A percentile compares a stretch with the other conserved stretches of the same genome.
phyloP scores from a whole-genome alignment of 1,140 invertebrate genomes.

The Penaeus japonicus region DNA sequence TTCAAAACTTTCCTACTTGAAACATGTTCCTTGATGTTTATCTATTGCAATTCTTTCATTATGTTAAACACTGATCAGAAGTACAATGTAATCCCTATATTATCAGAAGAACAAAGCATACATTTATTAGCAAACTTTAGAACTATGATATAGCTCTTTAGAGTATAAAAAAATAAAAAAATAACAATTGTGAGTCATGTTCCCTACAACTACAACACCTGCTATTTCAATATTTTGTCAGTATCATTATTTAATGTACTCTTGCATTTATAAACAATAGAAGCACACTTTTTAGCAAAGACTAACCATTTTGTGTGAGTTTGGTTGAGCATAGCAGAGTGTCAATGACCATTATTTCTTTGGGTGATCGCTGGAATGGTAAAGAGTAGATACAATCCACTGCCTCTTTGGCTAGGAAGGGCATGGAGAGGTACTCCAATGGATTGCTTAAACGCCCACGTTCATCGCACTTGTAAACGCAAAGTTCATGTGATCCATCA shows the following conservation, averaged over 20 bases:
- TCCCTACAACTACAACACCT: too few species aligned
- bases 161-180: too few species aligned
- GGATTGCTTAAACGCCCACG: slow-evolving; percentile 70
- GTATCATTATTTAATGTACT: background rate
- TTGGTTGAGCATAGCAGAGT: slow-evolving; percentile 93
- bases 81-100: too few species aligned
- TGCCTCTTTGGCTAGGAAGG: slow-evolving; percentile 63
- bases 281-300: background rate
- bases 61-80: too few species aligned
- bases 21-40: too few species aligned
- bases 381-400: slow-evolving; percentile 57
- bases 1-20: slow-evolving; percentile 22
- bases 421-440: slow-evolving; percentile 52
- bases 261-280: background rate
- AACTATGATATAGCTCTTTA: too few species aligned
- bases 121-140: background rate
- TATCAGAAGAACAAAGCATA: too few species aligned
- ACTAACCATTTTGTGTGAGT: slow-evolving; percentile 87
- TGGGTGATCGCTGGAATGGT: slow-evolving; percentile 79
- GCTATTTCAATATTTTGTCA: background rate
- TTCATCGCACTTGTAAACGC: slow-evolving; percentile 93
- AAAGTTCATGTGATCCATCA: slow-evolving; percentile 87
- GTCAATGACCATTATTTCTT: slow-evolving; percentile 83
- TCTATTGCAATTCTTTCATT: too few species aligned
- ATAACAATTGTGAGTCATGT: too few species aligned